A percentile compares a stretch with the other conserved stretches of the same genome.
phyloP scores from a whole-genome alignment of 1,140 invertebrate species.

The Apis florea region DNA sequence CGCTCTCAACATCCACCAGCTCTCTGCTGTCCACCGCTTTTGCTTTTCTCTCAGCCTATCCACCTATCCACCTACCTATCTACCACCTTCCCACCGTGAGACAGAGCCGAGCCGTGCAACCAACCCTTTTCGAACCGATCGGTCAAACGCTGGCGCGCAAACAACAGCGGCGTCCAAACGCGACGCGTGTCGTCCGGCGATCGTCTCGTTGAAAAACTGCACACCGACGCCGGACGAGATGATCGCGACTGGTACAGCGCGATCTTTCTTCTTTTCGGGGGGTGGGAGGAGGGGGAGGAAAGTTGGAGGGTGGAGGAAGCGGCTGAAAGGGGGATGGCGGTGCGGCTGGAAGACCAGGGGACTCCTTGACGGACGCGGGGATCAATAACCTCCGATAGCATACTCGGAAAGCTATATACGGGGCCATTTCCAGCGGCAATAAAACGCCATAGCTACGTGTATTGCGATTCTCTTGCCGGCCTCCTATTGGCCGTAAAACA shows the following conservation, averaged over 20 bases:
- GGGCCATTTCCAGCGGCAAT: conserved; percentile 79
- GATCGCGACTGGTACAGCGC: conserved; percentile 17
- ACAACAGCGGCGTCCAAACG: no score
- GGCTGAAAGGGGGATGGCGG: conserved; percentile 30
- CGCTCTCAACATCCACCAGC: no score
- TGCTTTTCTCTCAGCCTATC: no score
- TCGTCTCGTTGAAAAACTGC: conserved; percentile 27
- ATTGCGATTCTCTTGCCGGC: conserved; percentile 77
- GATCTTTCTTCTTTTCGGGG: not conserved
- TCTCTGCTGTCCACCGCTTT: conserved; percentile 10
- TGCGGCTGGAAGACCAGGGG: conserved; percentile 62
- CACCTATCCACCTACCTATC: no score
- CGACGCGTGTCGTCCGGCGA: not conserved
- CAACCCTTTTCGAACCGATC: conserved; percentile 10
- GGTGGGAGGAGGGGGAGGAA: not conserved
- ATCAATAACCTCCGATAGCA: conserved; percentile 81
- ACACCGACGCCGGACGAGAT: not conserved
- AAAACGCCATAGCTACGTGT: conserved; percentile 79
- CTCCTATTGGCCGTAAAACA: conserved; percentile 79
- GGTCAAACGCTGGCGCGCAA: no score
- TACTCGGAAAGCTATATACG: conserved; percentile 77
- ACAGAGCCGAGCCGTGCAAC: not conserved
- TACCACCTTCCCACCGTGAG: not conserved
- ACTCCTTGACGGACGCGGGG: conserved; percentile 79
- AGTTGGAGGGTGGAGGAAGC: not conserved